Conservation (phyloP, 2,888 invertebrate genomes). For the Drosophila neotestacea region DNA sequence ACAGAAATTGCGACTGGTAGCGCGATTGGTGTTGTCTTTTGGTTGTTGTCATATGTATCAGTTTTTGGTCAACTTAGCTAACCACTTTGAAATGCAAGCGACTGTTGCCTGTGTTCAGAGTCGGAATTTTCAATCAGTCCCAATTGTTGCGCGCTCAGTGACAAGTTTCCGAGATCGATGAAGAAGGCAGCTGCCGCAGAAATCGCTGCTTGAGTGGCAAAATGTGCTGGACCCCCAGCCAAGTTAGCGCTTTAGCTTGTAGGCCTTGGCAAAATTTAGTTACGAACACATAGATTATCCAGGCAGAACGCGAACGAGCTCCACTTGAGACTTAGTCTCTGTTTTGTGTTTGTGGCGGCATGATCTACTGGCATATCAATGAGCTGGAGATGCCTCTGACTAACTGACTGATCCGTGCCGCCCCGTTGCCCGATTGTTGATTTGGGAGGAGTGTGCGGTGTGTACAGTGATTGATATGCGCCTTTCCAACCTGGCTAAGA, state of each 20-base stretch:
- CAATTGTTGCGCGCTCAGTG: slow-evolving; percentile 77
- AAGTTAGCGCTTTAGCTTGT: slow-evolving; percentile 82
- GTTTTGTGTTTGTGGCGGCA: slow-evolving; percentile 57
- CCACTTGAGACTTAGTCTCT: slow-evolving; percentile 3
- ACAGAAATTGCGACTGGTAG: slow-evolving; percentile 22
- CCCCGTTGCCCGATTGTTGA: slow-evolving; percentile 44
- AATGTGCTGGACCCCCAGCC: slow-evolving; percentile 82
- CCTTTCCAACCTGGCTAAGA: slow-evolving; percentile 29
- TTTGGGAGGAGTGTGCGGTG: slow-evolving; percentile 47
- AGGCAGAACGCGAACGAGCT: slow-evolving; percentile 17
- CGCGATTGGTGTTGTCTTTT: slow-evolving; percentile 56
- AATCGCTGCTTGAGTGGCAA: slow-evolving; percentile 74
- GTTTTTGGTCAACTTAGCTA: slow-evolving; percentile 69
- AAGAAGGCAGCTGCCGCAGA: slow-evolving; percentile 1
- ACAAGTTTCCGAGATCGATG: slow-evolving; percentile 58
- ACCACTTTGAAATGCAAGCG: slow-evolving; percentile 33
- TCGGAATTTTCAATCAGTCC: slow-evolving; percentile 80
- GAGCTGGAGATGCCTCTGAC: slow-evolving; percentile 44
- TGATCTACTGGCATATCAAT: slow-evolving; percentile 81
- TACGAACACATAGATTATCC: slow-evolving; percentile 79
- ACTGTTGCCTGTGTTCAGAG: slow-evolving; percentile 26
- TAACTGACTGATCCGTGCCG: slow-evolving; percentile 73
- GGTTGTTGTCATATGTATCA: slow-evolving; percentile 77
- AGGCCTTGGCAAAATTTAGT: slow-evolving; percentile 70
- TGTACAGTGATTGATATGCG: slow-evolving; percentile 72